Percentiles rank a stretch among this genome's conserved stretches.
phyloP scores from a whole-genome alignment of 2,113 vertebrate genomes.

The Macaca nemestrina region DNA sequence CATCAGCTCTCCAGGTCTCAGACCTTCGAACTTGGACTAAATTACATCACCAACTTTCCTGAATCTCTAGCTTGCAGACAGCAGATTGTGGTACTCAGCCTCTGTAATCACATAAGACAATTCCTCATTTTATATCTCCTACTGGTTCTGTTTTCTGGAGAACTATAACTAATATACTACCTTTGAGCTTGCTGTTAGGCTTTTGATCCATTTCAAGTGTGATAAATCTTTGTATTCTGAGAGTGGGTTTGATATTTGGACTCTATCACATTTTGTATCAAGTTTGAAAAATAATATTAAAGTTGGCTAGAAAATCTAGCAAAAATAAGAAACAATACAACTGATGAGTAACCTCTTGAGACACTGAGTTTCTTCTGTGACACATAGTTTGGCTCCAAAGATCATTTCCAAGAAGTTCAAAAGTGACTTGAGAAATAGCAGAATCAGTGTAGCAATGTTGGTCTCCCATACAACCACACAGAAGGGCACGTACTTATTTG shows the following conservation, averaged over 20 bases:
- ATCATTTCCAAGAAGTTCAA: background rate
- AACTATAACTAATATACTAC: background rate
- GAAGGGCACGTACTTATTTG: background rate
- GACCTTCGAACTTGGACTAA: background rate
- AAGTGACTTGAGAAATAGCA: background rate
- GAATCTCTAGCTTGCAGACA: background rate
- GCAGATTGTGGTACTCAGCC: background rate
- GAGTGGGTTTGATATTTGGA: background rate
- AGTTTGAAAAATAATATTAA: background rate
- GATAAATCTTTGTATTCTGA: background rate
- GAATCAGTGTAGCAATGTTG: too few relatives aligned
- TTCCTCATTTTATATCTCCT: background rate
- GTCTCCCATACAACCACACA: background rate
- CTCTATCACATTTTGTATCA: background rate
- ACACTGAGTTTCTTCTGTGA: background rate
- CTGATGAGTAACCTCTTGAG: background rate
- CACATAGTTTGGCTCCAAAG: background rate
- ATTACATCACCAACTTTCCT: background rate
- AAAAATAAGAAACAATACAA: background rate
- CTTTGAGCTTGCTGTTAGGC: background rate
- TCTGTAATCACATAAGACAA: background rate
- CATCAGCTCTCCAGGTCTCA: background rate
- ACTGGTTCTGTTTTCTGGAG: background rate
- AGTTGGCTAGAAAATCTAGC: slow-evolving; percentile 14
- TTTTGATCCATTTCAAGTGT: slow-evolving; percentile 11